Evolutionary conservation across 2,113 vertebrate species (phyloP), one percentile per base, ranked within the genome.

Genomic region (Nipponia nippon): DNA sequence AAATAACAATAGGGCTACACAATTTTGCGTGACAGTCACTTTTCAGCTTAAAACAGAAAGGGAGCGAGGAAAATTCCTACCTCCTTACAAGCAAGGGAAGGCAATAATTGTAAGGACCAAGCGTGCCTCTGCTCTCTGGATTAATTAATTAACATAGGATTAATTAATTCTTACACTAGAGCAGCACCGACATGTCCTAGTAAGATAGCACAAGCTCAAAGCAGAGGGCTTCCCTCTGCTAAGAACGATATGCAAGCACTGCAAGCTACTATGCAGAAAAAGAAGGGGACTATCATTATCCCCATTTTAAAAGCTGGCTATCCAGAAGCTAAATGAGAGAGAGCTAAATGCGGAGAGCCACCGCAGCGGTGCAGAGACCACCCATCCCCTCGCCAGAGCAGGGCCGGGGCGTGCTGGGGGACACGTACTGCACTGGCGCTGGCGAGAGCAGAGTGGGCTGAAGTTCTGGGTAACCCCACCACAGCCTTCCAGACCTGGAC

Each of bases 61-160:
- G 47, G 63, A 73, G 22, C 2, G 4, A 67, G 91, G 89, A 95
- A 86, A 91, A 93, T 87, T 84, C 73, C 66, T 84, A 55, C 61
- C 69, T 93, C 36, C 69, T 77, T 42, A 22, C 56, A 29, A 89
- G 89, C 61, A 79, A 76, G n/a, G 55, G 44, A 92, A 92, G 65
- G 77, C 71, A 95, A 7, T 44, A 70, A 69, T 44, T 61, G 9
- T 49, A 82, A 89, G 71, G 63, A 92, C 52, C 44, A 66, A 90
- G 47, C 3, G 0, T 40, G 55, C 44, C 32, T 82, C 92, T 85
- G 76, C 50, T 93, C 61, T 90, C 63, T 87, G 38, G 69, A 87
- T 87, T 95, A 97, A 95, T 95, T 92, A 90, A 93, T 92, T 88
- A 96, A 85, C 62, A 89, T 49, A 79, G 19, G 52, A 92, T 89